Evolutionary conservation across 2,797 vertebrate species (phyloP).

Genomic region (Pipistrellus pipistrellus): DNA sequence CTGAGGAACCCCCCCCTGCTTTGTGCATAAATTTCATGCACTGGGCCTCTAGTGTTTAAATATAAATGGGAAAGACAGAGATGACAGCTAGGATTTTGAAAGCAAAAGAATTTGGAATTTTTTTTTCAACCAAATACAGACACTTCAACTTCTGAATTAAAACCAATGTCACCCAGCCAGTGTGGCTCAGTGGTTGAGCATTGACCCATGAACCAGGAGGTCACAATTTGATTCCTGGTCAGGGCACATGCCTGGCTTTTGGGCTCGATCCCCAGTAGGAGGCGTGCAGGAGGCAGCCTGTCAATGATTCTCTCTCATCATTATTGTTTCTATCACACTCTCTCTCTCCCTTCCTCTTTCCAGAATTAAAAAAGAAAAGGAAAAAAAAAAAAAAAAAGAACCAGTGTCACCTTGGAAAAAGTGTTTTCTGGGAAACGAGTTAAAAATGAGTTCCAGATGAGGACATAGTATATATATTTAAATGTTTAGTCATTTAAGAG

Average conservation of each 20-base stretch:
- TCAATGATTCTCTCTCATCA: no score
- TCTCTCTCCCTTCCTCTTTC: no score
- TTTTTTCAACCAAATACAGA: not conserved
- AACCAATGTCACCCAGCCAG: not conserved
- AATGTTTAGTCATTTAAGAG: not conserved
- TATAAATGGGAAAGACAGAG: not conserved
- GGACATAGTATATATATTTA: not conserved
- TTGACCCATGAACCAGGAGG: no score
- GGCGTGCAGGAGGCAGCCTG: no score
- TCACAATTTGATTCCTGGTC: no score
- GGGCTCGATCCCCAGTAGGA: no score
- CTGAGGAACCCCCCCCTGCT: no score
- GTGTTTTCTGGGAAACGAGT: not conserved
- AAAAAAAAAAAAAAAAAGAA: not conserved
- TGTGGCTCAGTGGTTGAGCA: no score
- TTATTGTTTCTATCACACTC: no score
- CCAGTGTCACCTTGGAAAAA: not conserved
- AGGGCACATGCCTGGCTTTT: no score
- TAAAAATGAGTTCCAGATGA: not conserved
- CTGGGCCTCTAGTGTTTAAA: not conserved
- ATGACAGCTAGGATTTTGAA: slow-evolving; percentile 5
- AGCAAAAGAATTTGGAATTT: slow-evolving; percentile 6
- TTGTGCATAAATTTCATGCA: no score
- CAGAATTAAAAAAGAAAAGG: no score
- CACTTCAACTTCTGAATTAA: slow-evolving; percentile 40